Conservation (phyloP, 2,113 vertebrate species). For the Nibea coibor region DNA sequence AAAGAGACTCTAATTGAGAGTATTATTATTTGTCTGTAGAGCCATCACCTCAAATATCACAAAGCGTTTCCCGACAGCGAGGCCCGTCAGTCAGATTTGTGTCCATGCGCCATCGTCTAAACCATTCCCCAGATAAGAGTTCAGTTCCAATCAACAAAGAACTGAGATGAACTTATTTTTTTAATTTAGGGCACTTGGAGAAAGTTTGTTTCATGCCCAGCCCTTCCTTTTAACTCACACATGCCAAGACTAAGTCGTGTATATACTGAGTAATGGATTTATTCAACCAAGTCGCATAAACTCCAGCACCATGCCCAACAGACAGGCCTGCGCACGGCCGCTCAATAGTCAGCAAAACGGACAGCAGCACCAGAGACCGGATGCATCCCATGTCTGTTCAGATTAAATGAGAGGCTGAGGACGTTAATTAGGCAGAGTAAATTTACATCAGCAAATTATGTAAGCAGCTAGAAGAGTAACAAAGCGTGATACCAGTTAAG, state of each 20-base stretch:
- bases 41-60: slow-evolving; percentile 68
- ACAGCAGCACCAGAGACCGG: slow-evolving; percentile 67
- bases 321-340: slow-evolving; percentile 47
- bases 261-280: slow-evolving; percentile 52
- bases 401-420: slow-evolving; percentile 82
- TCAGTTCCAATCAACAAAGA: slow-evolving; percentile 47
- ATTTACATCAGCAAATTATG: slow-evolving; percentile 85
- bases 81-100: slow-evolving; percentile 69
- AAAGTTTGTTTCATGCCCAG: slow-evolving; percentile 65
- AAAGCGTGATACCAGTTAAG: slow-evolving; percentile 86
- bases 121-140: slow-evolving; percentile 37
- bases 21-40: slow-evolving; percentile 71
- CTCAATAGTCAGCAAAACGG: slow-evolving; percentile 64
- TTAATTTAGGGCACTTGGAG: slow-evolving; percentile 59
- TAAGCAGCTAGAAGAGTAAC: slow-evolving; percentile 82
- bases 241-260: slow-evolving; percentile 40
- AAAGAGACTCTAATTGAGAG: slow-evolving; percentile 71
- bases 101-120: slow-evolving; percentile 40
- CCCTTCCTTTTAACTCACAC: slow-evolving; percentile 14
- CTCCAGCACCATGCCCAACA: slow-evolving; percentile 31
- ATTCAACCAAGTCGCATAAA: slow-evolving; percentile 61
- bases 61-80: slow-evolving; percentile 47
- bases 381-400: slow-evolving; percentile 79
- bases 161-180: slow-evolving; percentile 66
- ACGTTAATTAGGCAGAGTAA: slow-evolving; percentile 86